A percentile compares a stretch with the other conserved stretches of the same genome.
These are phyloP conservation scores for Tinamus guttatus DNA, from an alignment of 2,113 vertebrate genomes.

Conservation along the genomic window DNA sequence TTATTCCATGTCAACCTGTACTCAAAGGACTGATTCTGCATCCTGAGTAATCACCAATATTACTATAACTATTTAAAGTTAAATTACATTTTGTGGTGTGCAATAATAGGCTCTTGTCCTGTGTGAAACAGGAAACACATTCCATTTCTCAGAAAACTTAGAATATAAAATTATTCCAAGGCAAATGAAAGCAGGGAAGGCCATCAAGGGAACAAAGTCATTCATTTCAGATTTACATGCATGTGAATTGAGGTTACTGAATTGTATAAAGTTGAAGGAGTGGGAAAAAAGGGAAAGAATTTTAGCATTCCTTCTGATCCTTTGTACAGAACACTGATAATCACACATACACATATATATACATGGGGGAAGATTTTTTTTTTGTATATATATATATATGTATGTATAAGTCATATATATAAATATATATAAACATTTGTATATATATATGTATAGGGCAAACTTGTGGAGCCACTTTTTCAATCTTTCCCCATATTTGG, in stretches of 20 bases:
- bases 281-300: neutral
- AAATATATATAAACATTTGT: neutral
- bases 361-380: too few relatives aligned
- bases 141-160: neutral
- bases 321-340: neutral
- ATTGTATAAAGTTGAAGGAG: neutral
- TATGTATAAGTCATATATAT: too few relatives aligned
- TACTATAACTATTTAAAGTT: neutral
- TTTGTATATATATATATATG: too few relatives aligned
- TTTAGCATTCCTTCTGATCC: neutral
- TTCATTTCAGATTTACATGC: neutral
- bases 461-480: neutral
- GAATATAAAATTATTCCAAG: neutral
- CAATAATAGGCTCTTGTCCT: neutral
- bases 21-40: neutral
- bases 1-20: neutral
- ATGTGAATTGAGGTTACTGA: neutral
- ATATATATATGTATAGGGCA: neutral
- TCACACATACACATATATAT: neutral
- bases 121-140: neutral
- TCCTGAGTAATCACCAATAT: neutral
- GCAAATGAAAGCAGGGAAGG: neutral
- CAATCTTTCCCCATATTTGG: neutral
- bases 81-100: neutral
- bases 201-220: too few relatives aligned